Percentiles rank a stretch among this genome's conserved stretches.
Conservation (phyloP, 2,888 invertebrate species). For the Dicycla oo region DNA sequence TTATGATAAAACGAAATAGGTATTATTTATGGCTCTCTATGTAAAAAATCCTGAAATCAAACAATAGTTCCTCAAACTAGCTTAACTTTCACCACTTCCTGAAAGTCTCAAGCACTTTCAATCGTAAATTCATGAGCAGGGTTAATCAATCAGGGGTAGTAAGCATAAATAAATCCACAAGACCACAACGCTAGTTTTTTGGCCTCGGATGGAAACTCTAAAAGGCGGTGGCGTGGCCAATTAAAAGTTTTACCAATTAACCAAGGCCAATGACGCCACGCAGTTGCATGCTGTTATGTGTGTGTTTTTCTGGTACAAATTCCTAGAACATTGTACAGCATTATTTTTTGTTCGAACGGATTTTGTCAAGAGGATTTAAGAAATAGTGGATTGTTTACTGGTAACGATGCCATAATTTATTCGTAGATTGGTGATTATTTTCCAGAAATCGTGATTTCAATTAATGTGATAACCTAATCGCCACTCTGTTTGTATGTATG, state of each 20-base stretch:
- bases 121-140: neutral
- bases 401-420: neutral
- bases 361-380: constrained; percentile 2
- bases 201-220: constrained; percentile 62
- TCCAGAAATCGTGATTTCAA: no score
- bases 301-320: constrained; percentile 30
- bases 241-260: constrained; percentile 78
- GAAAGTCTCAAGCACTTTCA: constrained; percentile 20
- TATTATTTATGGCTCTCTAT: neutral
- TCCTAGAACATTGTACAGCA: neutral
- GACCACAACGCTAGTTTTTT: constrained; percentile 49
- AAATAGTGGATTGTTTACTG: neutral
- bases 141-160: neutral
- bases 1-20: no score
- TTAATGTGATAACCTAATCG: no score
- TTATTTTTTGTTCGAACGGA: constrained; percentile 20
- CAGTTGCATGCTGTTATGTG: constrained; percentile 49
- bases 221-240: constrained; percentile 67
- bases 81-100: constrained; percentile 12
- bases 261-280: constrained; percentile 64
- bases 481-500: no score
- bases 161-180: constrained; percentile 3
- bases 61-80: neutral
- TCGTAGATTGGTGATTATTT: neutral
- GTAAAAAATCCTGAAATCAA: neutral